Evolutionary conservation across 1,140 invertebrate genomes (phyloP).

Genomic region (Diachasmimorpha longicaudata): DNA sequence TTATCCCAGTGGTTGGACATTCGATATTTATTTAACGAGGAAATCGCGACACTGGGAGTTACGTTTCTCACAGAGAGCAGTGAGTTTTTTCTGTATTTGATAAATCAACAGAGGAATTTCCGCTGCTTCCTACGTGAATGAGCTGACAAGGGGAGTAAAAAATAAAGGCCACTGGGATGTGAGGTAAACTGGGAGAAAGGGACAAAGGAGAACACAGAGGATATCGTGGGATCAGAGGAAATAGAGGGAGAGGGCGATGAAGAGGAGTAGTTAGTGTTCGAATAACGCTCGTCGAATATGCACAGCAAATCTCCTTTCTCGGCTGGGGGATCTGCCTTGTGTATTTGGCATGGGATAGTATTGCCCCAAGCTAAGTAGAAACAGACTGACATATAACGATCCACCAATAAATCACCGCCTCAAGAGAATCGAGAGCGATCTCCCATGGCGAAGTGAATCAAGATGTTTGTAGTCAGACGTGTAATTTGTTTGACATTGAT

Average conservation of each 20-base stretch:
- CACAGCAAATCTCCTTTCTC: neutral
- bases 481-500: neutral
- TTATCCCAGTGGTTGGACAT: constrained; percentile 5
- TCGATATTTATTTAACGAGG: constrained; percentile 14
- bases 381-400: neutral
- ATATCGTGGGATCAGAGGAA: neutral
- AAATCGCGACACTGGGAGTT: neutral
- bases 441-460: neutral
- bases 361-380: constrained; percentile 1
- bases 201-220: neutral
- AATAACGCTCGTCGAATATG: neutral
- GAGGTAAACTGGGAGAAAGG: neutral
- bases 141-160: neutral
- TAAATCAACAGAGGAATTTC: neutral
- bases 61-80: neutral
- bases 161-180: neutral
- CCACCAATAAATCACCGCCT: neutral
- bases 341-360: neutral
- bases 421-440: neutral
- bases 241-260: too few relatives aligned
- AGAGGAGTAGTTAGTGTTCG: neutral
- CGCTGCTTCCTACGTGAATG: neutral
- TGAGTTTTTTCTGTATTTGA: neutral
- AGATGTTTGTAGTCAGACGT: constrained; percentile 5
- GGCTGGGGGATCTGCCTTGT: neutral